Percentiles rank a stretch among this genome's conserved stretches.
phyloP scores from a whole-genome alignment of 2,113 vertebrate genomes.

The Opisthocomus hoazin region DNA sequence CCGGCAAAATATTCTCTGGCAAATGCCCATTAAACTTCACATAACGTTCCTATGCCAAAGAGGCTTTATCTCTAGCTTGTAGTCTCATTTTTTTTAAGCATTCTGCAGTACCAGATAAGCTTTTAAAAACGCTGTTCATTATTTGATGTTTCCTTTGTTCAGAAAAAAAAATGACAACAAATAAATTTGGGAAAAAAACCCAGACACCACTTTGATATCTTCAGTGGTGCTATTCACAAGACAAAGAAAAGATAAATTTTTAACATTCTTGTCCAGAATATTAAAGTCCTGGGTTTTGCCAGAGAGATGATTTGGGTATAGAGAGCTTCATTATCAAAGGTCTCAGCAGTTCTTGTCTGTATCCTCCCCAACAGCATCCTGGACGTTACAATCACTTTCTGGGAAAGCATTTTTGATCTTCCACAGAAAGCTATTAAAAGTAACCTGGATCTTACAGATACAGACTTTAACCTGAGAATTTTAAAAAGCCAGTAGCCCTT shows the following conservation, averaged over 20 bases:
- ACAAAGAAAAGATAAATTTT: slow-evolving; percentile 6
- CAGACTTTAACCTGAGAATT: slow-evolving; percentile 11
- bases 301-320: not conserved
- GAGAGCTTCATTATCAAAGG: slow-evolving; percentile 31
- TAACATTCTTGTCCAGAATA: slow-evolving; percentile 7
- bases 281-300: not conserved
- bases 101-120: slow-evolving; percentile 54
- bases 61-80: slow-evolving; percentile 40
- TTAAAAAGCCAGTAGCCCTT: slow-evolving; percentile 10
- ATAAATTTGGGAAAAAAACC: not conserved
- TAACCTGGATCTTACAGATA: not conserved
- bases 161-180: slow-evolving; percentile 42
- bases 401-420: slow-evolving; percentile 35
- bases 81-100: slow-evolving; percentile 24
- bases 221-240: not conserved
- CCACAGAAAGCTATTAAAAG: slow-evolving; percentile 29
- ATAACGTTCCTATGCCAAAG: slow-evolving; percentile 21
- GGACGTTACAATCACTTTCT: not conserved
- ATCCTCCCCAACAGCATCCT: slow-evolving; percentile 8
- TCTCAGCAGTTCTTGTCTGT: not conserved
- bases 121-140: slow-evolving; percentile 14
- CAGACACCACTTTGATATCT: slow-evolving; percentile 26
- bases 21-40: slow-evolving; percentile 60
- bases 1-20: slow-evolving; percentile 38
- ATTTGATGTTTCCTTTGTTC: slow-evolving; percentile 44